phyloP scores from a whole-genome alignment of 2,113 vertebrate genomes.

The Pseudorasbora parva region DNA sequence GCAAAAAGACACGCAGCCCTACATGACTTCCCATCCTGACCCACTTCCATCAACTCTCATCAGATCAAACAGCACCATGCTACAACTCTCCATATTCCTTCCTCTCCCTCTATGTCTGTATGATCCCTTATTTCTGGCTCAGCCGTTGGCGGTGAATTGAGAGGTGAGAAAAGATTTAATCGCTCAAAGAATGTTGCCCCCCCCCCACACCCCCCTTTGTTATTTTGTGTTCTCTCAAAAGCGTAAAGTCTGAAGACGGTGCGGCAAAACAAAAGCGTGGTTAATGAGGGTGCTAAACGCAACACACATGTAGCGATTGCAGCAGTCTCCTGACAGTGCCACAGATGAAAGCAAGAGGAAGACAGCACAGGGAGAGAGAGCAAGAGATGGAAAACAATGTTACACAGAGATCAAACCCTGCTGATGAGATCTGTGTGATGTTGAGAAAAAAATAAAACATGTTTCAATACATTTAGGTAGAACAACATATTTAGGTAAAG shows the following conservation, averaged over 20 bases:
- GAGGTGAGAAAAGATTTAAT: conserved; percentile 54
- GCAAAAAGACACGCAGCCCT: conserved; percentile 23
- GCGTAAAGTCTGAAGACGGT: conserved; percentile 11
- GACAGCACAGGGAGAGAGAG: background rate
- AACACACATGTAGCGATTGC: conserved; percentile 32
- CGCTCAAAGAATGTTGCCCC: conserved; percentile 34
- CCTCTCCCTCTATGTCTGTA: conserved; percentile 22
- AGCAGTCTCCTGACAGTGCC: conserved; percentile 37
- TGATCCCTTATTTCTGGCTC: conserved; percentile 4
- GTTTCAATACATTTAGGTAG: background rate
- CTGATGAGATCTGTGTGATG: conserved; percentile 33
- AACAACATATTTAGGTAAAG: background rate
- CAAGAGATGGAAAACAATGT: conserved; percentile 23
- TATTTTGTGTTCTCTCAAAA: conserved; percentile 15
- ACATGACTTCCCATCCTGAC: conserved; percentile 51
- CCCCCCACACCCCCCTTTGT: background rate
- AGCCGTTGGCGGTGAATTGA: conserved; percentile 44
- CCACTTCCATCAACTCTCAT: conserved; percentile 57
- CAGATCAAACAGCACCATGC: conserved; percentile 40
- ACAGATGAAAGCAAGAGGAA: conserved; percentile 39
- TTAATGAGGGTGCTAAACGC: conserved; percentile 51
- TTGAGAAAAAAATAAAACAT: conserved; percentile 16
- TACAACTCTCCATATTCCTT: conserved; percentile 45
- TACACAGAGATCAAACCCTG: conserved; percentile 31
- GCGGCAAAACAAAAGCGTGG: conserved; percentile 35